Evolutionary conservation across 2,888 invertebrate genomes (phyloP), one percentile per base, ranked within the genome.

Genomic region (Orchesella flavescens): DNA sequence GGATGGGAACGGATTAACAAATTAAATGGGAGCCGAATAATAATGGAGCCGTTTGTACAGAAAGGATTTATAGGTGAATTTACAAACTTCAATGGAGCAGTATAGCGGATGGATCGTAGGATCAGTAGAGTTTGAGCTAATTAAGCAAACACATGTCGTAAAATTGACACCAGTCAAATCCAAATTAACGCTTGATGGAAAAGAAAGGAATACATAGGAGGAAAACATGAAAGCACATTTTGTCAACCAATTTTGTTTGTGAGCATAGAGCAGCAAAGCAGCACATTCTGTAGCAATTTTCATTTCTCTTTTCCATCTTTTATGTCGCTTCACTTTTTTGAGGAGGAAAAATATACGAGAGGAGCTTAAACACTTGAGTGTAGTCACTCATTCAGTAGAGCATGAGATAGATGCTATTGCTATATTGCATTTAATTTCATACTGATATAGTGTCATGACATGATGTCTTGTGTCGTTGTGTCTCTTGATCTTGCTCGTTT

Each of bases 111-210:
- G n/a, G n/a, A n/a, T n/a, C n/a, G n/a, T n/a, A n/a, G n/a, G n/a
- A n/a, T n/a, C n/a, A n/a, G 9, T 44, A n/a, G 3, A 49, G 5
- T 49, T 49, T 49, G 55, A 80, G 24, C 74, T 74, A 80, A 80
- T 80, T 80, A 80, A 80, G 74, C 59, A 80, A 80, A 80, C 80
- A 80, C 68, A 74, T 80, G 73, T 80, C 80, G 57, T 68, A 75
- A 76, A 82, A 82, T 82, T 82, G 76, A 76, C 82, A 82, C 82
- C 61, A 81, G 74, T 74, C 81, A 81, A 81, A 74, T 74, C 68
- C 44, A 65, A 72, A 65, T 65, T 65, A 72, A 71, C 49, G 46
- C 34, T 46, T 59, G 59, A 66, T 66, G 66, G 61, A 61, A 61
- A 61, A 61, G 49, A 15, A 49, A 15, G 49, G 49, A n/a, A n/a